Conservation (phyloP, 2,797 vertebrate species). For the Channa striata region DNA sequence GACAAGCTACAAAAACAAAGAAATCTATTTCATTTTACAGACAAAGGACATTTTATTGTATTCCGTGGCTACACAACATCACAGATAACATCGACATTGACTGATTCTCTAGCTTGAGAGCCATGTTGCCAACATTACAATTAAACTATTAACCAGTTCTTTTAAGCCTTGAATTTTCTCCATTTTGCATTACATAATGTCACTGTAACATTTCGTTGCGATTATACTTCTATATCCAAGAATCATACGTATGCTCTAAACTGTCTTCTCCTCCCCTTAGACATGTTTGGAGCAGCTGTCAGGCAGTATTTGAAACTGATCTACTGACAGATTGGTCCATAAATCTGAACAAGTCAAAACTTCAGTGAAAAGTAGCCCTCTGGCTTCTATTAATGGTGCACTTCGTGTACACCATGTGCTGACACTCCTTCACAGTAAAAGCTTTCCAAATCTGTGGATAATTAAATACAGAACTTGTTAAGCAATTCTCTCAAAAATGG, state of each 20-base stretch:
- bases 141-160: neutral
- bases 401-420: neutral
- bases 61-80: too few species aligned
- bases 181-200: neutral
- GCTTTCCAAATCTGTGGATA: conserved; percentile 2
- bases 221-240: neutral
- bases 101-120: too few species aligned
- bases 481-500: neutral
- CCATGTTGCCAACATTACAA: too few species aligned
- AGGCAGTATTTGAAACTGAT: neutral
- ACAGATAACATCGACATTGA: too few species aligned
- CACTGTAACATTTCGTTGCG: neutral
- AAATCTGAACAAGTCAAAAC: neutral
- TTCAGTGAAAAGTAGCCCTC: neutral
- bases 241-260: neutral
- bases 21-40: too few species aligned
- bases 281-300: neutral
- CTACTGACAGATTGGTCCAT: conserved; percentile 1
- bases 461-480: conserved; percentile 1
- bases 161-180: neutral
- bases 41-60: too few species aligned
- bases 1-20: too few species aligned
- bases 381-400: too few species aligned
- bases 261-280: neutral
- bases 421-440: conserved; percentile 14